Conservation (phyloP, 2,113 vertebrate genomes). For the Ibidorhyncha struthersii region DNA sequence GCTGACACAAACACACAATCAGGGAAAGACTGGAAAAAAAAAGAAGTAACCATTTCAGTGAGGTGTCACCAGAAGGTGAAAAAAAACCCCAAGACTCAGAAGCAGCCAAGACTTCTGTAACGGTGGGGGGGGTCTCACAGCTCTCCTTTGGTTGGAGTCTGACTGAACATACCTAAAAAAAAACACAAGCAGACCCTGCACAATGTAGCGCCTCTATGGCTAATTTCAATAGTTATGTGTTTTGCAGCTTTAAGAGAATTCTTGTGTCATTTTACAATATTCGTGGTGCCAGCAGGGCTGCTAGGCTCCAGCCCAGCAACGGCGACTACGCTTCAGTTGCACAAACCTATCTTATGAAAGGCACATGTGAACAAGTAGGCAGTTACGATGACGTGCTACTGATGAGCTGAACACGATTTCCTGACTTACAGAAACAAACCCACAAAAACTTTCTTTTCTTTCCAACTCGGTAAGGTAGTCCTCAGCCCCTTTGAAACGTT, state of each 20-base stretch:
- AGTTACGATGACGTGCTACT: neutral
- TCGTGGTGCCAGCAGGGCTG: neutral
- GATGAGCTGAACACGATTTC: neutral
- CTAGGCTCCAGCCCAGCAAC: neutral
- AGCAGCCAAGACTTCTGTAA: neutral
- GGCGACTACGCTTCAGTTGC: neutral
- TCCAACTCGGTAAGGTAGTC: neutral
- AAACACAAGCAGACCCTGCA: neutral
- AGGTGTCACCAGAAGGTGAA: neutral
- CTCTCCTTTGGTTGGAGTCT: neutral
- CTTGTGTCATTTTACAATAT: conserved; percentile 27
- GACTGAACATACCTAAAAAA: neutral
- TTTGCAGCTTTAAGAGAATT: conserved; percentile 48
- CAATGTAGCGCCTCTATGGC: neutral
- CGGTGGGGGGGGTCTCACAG: neutral
- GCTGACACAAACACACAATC: neutral
- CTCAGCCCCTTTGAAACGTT: neutral
- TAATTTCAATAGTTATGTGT: neutral
- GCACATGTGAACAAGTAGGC: neutral
- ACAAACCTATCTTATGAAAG: neutral
- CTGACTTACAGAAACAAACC: neutral
- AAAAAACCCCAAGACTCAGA: neutral
- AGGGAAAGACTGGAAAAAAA: neutral
- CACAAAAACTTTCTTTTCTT: neutral
- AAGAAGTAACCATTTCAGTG: neutral